Evolutionary conservation across 1,140 invertebrate genomes (phyloP).

Genomic region (Heliconius himera): DNA sequence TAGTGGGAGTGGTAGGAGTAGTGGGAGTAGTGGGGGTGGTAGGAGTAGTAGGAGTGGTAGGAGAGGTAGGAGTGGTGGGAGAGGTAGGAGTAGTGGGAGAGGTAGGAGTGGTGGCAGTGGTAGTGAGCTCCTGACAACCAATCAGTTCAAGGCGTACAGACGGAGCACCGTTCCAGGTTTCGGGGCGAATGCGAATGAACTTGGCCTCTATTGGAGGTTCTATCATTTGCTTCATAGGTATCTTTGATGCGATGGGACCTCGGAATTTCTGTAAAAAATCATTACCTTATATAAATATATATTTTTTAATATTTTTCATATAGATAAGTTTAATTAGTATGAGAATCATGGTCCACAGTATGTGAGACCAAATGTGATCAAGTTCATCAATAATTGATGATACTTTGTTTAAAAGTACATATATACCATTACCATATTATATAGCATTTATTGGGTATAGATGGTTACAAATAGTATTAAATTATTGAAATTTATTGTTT

Average conservation of each 20-base stretch:
- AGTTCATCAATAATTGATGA: no score
- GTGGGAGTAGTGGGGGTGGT: background rate
- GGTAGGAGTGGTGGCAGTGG: constrained; percentile 42
- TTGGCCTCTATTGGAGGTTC: constrained; percentile 85
- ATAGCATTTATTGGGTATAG: no score
- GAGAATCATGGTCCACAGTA: no score
- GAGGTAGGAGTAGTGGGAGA: constrained; percentile 41
- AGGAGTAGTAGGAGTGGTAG: constrained; percentile 13
- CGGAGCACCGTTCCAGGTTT: background rate
- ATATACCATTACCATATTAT: no score
- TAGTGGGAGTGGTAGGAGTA: background rate
- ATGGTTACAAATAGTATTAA: no score
- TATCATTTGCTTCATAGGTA: constrained; percentile 85
- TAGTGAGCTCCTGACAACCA: constrained; percentile 83
- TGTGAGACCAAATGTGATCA: no score
- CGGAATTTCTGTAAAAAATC: constrained; percentile 83
- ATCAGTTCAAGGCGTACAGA: constrained; percentile 88
- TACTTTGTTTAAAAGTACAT: no score
- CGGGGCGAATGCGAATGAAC: constrained; percentile 86
- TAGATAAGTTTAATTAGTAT: no score
- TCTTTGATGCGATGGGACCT: constrained; percentile 85
- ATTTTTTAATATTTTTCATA: no score
- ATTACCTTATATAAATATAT: constrained; percentile 8
- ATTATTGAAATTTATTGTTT: no score
- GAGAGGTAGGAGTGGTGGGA: constrained; percentile 24